These are phyloP conservation scores for Antheraea mylitta DNA, from an alignment of 1,140 invertebrate species.

Conservation along the genomic window DNA sequence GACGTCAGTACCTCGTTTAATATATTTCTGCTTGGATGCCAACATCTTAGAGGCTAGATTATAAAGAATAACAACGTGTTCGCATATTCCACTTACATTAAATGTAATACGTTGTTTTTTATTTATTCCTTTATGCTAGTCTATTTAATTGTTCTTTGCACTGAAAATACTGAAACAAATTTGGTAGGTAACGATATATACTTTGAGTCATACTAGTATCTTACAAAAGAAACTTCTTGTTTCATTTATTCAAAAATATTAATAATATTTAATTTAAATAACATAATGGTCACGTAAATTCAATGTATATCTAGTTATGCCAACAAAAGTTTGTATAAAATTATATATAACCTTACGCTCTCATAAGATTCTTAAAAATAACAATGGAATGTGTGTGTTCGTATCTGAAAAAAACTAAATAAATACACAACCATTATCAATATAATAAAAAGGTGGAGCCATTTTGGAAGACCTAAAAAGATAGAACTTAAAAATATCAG, in stretches of 20 bases:
- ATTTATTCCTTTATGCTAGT: background rate
- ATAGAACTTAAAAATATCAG: conserved; percentile 6
- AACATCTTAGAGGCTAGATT: background rate
- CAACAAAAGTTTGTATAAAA: background rate
- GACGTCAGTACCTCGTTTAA: background rate
- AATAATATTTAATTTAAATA: too few relatives aligned
- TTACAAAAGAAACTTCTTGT: too few relatives aligned
- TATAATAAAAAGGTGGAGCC: conserved; percentile 2
- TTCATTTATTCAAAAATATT: too few relatives aligned
- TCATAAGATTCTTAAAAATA: background rate
- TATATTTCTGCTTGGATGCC: background rate
- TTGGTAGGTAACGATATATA: too few relatives aligned
- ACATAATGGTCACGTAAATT: background rate
- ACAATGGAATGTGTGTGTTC: conserved; percentile 8
- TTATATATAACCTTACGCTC: background rate
- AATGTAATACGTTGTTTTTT: background rate
- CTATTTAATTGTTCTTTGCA: too few relatives aligned
- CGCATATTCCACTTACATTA: background rate
- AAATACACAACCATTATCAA: conserved; percentile 11
- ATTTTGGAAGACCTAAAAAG: conserved; percentile 1
- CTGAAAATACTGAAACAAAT: background rate
- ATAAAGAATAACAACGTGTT: background rate
- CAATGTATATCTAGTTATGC: background rate
- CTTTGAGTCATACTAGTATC: too few relatives aligned
- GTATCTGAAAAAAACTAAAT: too few relatives aligned